Base-by-base conservation (phyloP, 1,140 invertebrate species). In the Anastrepha ludens region DNA sequence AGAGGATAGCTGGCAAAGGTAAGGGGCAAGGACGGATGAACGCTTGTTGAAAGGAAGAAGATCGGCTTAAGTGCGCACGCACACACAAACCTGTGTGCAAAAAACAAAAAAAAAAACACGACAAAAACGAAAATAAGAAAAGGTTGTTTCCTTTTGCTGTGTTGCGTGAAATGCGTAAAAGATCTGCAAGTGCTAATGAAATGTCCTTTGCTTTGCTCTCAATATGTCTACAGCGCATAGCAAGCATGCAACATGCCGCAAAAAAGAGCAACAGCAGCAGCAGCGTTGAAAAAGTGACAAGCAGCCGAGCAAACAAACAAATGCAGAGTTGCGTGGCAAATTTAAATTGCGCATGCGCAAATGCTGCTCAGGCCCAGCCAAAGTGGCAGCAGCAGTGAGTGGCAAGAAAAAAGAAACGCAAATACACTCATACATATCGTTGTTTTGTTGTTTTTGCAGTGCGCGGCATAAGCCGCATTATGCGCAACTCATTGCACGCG, bases 261-360 rank as follows among this genome's bases (percentile, higher is more conserved):
- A 55, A 50, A 81, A 20, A 58, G 20, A 9, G 41, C 29, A 74
- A n/a, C 11, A 74, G 47, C n/a, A 41, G 47, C 74, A 81, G 60
- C 60, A 62, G n/a, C 60, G 41, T 59, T 74, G 47, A 87, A 55
- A 85, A 85, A 85, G 47, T 58, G 41, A 55, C 62, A 87, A 29
- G 29, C 86, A 87, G 50, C 9, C 65, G 64, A 67, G 64, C 86
- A 87, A 67, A 64, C 58, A 86, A 86, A 58, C n/a, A 88, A 65
- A 88, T 67, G 65, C 87, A 88, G 62, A 85, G 81, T 86, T 44
- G 81, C 87, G 81, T 88, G 59, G 44, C 29, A 88, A 88, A 88
- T 88, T 88, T 88, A 88, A 88, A 88, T 88, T 88, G 87, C 78
- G 78, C 87, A 88, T 86, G 87, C 78, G 87, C 87, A 86, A 86